Conservation (phyloP, 2,888 invertebrate species). For the Latrodectus hesperus region DNA sequence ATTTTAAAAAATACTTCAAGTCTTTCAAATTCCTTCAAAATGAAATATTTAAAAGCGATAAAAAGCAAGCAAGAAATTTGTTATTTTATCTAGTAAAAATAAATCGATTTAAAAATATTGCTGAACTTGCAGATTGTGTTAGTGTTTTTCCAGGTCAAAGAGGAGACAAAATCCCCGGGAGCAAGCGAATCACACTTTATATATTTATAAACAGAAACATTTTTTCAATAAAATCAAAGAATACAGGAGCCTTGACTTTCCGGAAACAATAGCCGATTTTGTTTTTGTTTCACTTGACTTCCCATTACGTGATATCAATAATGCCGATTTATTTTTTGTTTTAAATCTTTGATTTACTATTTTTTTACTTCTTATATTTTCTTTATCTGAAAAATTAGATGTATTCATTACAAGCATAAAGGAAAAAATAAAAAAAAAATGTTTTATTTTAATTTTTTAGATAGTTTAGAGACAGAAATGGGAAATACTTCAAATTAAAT, state of each 20-base stretch:
- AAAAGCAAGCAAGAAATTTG: no score
- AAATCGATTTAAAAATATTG: constrained; percentile 56
- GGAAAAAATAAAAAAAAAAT: background rate
- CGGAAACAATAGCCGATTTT: constrained; percentile 37
- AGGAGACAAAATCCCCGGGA: constrained; percentile 30
- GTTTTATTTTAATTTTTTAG: background rate
- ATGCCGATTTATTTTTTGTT: constrained; percentile 33
- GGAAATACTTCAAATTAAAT: background rate
- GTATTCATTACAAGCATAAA: no score
- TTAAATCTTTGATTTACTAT: background rate
- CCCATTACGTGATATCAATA: constrained; percentile 35
- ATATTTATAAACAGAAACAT: constrained; percentile 53
- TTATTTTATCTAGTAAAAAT: constrained; percentile 10
- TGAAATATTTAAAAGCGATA: no score
- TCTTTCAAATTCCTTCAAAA: no score
- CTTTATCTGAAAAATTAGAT: no score
- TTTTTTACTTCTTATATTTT: no score
- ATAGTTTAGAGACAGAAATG: background rate
- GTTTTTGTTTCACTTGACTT: constrained; percentile 44
- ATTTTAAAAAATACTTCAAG: no score
- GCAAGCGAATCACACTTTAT: constrained; percentile 49
- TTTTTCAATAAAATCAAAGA: constrained; percentile 46
- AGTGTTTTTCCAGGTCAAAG: constrained; percentile 28
- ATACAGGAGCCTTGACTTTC: constrained; percentile 8
- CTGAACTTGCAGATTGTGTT: constrained; percentile 32